Base-by-base conservation (phyloP, 1,140 invertebrate species). In the Catajapyx aquilonaris region DNA sequence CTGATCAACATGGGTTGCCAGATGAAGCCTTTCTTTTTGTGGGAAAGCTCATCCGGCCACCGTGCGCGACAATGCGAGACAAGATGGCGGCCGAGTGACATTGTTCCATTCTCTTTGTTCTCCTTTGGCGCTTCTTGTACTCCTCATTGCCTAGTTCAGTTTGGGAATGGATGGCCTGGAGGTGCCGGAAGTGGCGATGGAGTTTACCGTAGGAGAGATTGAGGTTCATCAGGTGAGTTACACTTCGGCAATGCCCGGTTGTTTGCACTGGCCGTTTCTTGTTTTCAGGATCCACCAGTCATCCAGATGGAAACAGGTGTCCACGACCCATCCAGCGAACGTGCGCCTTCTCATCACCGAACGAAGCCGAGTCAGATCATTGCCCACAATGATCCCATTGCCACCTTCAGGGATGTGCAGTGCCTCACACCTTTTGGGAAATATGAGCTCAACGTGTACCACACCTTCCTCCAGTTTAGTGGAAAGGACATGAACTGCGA, bases 401-500 rank as follows among this genome's bases (percentile, higher is more conserved):
- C 86, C 37, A 93, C 86, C 43, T 95, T 99, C 59, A 68, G 78
- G 42, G 90, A 98, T 64, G 74, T 98, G 41, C 87, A 96, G 46
- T 98, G 93, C 61, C 76, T 98, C 31, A 98, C 95, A 32, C 95
- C 95, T 41, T 88, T 86, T 64, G 95, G 95, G 73, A 86, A 94
- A 43, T 99, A 99, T 55, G 95, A 99, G 54, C 93, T 99, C 57
- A 98, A 98, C 65, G 77, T 99, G 31, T 99, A 94, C 53, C 80
- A 84, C 39, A 76, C 85, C 2, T 98, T 97, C 58, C 83, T 99
- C 51, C 93, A 98, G 64, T 73, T 99, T 36, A 94, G 99, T 54
- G 95, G 95, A 60, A 99, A 99, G 71, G 97, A 95, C 1, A 98
- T 96, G 56, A 93, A 99, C 63, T 99, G 98, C 61, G 99, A 99